Conservation (phyloP, 2,888 invertebrate genomes). For the Venustoraphidia nigricollis region DNA sequence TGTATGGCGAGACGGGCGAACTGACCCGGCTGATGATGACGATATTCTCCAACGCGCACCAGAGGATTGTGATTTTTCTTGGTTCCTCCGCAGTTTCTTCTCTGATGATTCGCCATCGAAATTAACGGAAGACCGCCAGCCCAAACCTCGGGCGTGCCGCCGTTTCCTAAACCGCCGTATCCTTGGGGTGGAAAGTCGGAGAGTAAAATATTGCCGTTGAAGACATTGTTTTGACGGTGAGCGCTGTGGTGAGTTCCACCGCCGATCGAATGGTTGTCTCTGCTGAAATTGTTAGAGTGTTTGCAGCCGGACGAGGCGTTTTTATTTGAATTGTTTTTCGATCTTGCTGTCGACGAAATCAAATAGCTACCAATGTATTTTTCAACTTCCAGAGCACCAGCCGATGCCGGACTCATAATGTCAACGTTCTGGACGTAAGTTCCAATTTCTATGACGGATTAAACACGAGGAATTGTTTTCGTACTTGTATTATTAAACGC, state of each 20-base stretch:
- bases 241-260: conserved; percentile 8
- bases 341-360: conserved; percentile 29
- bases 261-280: conserved; percentile 12
- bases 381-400: conserved; percentile 42
- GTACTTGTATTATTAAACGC: no score
- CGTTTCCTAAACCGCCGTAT: conserved; percentile 13
- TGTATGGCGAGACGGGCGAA: conserved; percentile 66
- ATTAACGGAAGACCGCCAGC: conserved; percentile 63
- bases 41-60: conserved; percentile 8
- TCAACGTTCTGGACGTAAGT: background rate
- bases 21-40: conserved; percentile 28
- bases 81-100: conserved; percentile 17
- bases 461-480: no score
- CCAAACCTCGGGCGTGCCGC: conserved; percentile 48
- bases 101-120: conserved; percentile 53
- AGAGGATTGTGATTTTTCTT: conserved; percentile 17
- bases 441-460: no score
- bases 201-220: conserved; percentile 2
- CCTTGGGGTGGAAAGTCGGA: conserved; percentile 7
- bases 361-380: conserved; percentile 46
- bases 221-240: conserved; percentile 11
- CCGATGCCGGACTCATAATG: conserved; percentile 59
- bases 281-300: conserved; percentile 12
- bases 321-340: conserved; percentile 14
- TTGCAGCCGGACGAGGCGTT: conserved; percentile 14